Evolutionary conservation across 2,797 vertebrate genomes (phyloP).

Genomic region (Gymnoscopelus microlampas): DNA sequence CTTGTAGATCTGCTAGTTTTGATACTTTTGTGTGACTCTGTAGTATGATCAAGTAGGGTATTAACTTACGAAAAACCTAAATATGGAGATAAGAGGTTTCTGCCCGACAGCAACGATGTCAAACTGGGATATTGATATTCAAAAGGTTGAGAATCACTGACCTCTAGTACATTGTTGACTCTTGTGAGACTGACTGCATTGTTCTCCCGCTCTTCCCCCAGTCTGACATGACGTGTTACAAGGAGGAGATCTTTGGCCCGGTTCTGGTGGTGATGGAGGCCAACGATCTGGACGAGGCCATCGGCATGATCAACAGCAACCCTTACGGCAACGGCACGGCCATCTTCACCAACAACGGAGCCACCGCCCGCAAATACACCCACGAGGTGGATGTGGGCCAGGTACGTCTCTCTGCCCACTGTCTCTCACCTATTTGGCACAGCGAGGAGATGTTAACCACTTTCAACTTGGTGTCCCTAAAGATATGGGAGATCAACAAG

Average conservation of each 20-base stretch:
- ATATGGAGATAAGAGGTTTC: too few species aligned
- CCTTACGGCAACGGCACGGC: slow-evolving; percentile 97
- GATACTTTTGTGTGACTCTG: too few species aligned
- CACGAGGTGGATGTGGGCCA: slow-evolving; percentile 97
- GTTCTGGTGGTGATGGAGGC: slow-evolving; percentile 93
- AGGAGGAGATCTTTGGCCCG: slow-evolving; percentile 96
- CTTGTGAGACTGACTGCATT: not conserved
- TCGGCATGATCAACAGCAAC: slow-evolving; percentile 91
- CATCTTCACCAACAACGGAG: slow-evolving; percentile 97
- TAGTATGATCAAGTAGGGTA: too few species aligned
- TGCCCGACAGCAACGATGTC: too few species aligned
- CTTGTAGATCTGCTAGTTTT: too few species aligned
- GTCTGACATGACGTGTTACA: slow-evolving; percentile 95
- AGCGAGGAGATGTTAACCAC: too few species aligned
- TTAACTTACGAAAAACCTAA: too few species aligned
- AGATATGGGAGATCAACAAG: too few species aligned
- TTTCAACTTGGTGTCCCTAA: too few species aligned
- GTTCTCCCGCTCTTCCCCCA: slow-evolving; percentile 61
- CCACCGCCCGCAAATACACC: slow-evolving; percentile 95
- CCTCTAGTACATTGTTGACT: not conserved
- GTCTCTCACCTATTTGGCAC: too few species aligned
- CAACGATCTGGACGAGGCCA: slow-evolving; percentile 91
- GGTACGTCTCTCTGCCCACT: slow-evolving; percentile 75
- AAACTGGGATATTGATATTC: too few species aligned
- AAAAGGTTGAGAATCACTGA: too few species aligned